Conservation (phyloP, 1,140 invertebrate genomes). For the Drosophila sturtevanti region DNA sequence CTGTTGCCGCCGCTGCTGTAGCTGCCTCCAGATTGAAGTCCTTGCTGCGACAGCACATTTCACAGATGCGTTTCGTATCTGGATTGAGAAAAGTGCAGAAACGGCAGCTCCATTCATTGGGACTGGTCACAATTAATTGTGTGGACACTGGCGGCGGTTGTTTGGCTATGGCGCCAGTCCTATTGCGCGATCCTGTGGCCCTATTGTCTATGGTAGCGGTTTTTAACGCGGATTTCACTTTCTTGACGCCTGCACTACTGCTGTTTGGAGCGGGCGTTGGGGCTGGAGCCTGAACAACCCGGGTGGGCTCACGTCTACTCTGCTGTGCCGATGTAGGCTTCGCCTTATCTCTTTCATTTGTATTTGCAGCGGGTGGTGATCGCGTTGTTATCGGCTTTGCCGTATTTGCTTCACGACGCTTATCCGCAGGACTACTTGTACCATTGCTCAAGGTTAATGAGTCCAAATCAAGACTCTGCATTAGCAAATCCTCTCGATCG, state of each 20-base stretch:
- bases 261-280: conserved; percentile 41
- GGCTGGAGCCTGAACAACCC: conserved; percentile 40
- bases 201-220: conserved; percentile 60
- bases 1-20: conserved; percentile 32
- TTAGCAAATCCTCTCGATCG: conserved; percentile 74
- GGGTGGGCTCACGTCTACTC: conserved; percentile 22
- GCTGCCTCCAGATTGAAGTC: conserved; percentile 74
- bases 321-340: conserved; percentile 33
- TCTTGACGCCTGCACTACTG: conserved; percentile 56
- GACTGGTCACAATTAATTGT: conserved; percentile 68
- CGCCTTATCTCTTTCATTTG: conserved; percentile 49
- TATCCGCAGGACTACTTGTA: conserved; percentile 39
- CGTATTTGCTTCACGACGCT: conserved; percentile 45
- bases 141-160: conserved; percentile 59
- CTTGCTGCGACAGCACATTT: conserved; percentile 87
- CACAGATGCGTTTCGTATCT: conserved; percentile 85
- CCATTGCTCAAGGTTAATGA: conserved; percentile 66
- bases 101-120: conserved; percentile 86
- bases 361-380: background rate
- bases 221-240: conserved; percentile 72
- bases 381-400: conserved; percentile 20
- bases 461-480: conserved; percentile 74
- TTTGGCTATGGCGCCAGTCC: conserved; percentile 57
- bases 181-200: conserved; percentile 33
- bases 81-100: conserved; percentile 88